These are phyloP conservation scores for Eurytoma adleriae DNA, from an alignment of 2,888 invertebrate genomes.

Conservation along the genomic window DNA sequence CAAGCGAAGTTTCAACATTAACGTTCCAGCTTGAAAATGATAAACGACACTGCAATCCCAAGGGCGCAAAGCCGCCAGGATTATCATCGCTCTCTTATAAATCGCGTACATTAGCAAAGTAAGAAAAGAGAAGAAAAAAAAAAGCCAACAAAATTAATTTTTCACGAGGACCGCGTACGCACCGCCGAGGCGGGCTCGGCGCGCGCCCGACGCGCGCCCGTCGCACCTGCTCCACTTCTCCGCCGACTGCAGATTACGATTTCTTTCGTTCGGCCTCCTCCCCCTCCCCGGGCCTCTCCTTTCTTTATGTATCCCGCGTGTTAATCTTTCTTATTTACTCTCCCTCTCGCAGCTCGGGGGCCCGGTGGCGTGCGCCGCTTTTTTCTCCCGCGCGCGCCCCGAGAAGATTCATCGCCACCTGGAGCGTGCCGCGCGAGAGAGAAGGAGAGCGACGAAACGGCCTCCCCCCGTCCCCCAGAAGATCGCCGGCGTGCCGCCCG, in stretches of 20 bases:
- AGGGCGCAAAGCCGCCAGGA: no score
- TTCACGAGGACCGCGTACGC: neutral
- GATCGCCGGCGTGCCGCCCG: constrained; percentile 48
- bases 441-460: no score
- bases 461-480: constrained; percentile 21
- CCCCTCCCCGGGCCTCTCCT: constrained; percentile 12
- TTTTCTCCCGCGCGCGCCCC: neutral
- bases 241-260: constrained; percentile 37
- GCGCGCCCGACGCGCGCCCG: neutral
- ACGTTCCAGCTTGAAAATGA: no score
- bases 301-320: constrained; percentile 18
- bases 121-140: neutral
- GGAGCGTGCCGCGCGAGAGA: constrained; percentile 20
- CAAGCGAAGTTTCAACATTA: no score
- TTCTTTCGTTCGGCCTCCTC: constrained; percentile 26
- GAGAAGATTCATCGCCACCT: constrained; percentile 52
- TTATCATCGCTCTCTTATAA: neutral
- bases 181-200: neutral
- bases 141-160: neutral
- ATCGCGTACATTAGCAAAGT: neutral
- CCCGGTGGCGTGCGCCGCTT: neutral
- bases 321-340: constrained; percentile 37
- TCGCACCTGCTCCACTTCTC: constrained; percentile 31
- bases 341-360: neutral
- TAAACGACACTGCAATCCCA: no score